Percentiles rank a stretch among this genome's conserved stretches.
Conservation (phyloP, 2,888 invertebrate genomes). For the Synanthedon vespiformis region DNA sequence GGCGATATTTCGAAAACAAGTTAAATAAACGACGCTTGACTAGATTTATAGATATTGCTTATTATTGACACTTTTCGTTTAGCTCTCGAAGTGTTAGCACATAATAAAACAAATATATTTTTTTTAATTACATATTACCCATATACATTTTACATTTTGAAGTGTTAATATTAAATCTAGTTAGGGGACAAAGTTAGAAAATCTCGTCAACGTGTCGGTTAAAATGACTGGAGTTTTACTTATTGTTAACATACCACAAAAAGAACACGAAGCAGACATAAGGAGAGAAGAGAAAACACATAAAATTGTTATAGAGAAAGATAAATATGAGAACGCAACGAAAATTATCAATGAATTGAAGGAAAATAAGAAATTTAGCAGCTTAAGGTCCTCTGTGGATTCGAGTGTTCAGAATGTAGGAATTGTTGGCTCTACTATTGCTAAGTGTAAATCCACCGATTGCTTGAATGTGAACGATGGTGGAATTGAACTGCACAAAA, state of each 20-base stretch:
- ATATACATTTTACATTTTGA: background rate
- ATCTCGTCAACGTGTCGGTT: too few relatives aligned
- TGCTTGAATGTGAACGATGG: conserved; percentile 16
- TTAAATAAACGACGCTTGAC: background rate
- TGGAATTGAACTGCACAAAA: conserved; percentile 18
- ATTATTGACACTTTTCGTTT: background rate
- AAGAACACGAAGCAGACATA: conserved; percentile 51
- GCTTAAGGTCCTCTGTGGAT: conserved; percentile 12
- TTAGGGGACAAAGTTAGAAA: too few relatives aligned
- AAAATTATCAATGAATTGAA: conserved; percentile 25
- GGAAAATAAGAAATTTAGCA: conserved; percentile 18
- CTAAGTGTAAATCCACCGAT: conserved; percentile 29
- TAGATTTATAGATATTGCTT: background rate
- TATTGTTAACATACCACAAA: conserved; percentile 68
- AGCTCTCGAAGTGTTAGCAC: background rate
- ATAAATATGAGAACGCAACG: conserved; percentile 19
- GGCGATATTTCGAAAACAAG: conserved; percentile 8
- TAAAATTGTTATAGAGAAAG: conserved; percentile 18
- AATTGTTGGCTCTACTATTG: conserved; percentile 11
- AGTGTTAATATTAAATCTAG: background rate
- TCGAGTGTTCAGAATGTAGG: conserved; percentile 14
- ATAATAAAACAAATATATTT: background rate
- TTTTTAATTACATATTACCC: background rate
- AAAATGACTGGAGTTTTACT: conserved; percentile 70
- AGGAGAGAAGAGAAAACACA: conserved; percentile 15